Conservation (phyloP, 1,140 invertebrate genomes). For the Dreissena polymorpha region DNA sequence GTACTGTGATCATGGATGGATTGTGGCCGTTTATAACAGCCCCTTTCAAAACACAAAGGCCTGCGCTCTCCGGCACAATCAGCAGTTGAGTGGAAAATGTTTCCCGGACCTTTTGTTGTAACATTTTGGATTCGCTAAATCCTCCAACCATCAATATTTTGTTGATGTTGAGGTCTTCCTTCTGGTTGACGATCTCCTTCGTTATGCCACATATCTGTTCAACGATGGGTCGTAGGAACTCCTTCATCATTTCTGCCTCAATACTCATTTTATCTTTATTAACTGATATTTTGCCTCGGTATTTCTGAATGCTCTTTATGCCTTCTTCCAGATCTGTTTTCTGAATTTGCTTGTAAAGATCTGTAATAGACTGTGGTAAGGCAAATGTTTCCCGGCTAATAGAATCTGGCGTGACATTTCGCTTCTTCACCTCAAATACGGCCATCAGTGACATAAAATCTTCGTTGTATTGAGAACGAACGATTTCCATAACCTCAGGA, state of each 20-base stretch:
- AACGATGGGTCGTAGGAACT: slow-evolving; percentile 9
- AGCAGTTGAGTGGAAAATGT: slow-evolving; percentile 12
- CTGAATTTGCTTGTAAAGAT: slow-evolving; percentile 19
- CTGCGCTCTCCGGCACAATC: slow-evolving; percentile 49
- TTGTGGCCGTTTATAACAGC: slow-evolving; percentile 46
- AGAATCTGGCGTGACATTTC: not conserved
- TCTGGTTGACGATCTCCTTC: not conserved
- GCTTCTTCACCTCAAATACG: slow-evolving; percentile 44
- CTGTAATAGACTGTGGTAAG: slow-evolving; percentile 3
- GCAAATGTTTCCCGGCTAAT: not conserved
- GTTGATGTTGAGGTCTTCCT: not conserved
- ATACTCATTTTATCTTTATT: slow-evolving; percentile 12
- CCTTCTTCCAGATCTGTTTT: not conserved
- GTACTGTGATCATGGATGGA: slow-evolving; percentile 28
- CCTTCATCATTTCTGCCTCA: slow-evolving; percentile 14
- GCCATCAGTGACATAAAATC: slow-evolving; percentile 16
- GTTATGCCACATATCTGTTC: not conserved
- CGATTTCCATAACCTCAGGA: slow-evolving; percentile 30
- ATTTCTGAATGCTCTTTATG: not conserved
- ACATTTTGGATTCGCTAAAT: slow-evolving; percentile 43
- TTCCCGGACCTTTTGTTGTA: slow-evolving; percentile 17
- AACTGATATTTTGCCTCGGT: slow-evolving; percentile 6
- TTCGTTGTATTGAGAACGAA: not conserved
- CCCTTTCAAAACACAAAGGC: slow-evolving; percentile 42
- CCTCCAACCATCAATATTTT: slow-evolving; percentile 42